Evolutionary conservation across 2,888 invertebrate genomes (phyloP), one percentile per base, ranked within the genome.

Genomic region (Orchesellides sinensis): DNA sequence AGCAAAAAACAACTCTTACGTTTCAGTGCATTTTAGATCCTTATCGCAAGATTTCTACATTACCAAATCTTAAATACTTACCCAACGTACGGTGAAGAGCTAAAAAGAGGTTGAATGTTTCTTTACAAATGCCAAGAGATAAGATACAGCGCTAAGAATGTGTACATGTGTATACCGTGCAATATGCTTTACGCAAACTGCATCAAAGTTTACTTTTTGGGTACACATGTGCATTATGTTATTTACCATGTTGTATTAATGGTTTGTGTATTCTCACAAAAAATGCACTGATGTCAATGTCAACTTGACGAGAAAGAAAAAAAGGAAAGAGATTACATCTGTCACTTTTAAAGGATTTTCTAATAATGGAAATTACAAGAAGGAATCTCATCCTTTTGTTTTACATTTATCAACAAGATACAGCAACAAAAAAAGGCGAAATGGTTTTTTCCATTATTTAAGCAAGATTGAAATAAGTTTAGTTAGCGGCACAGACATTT

Each of bases 281-380:
- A 29, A 78, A 78, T 61, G 61, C 29, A 14, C 35, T 78, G 19
- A 65, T 72, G 72, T 79, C 79, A 79, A 40, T 79, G 79, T 72
- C 70, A 79, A 49, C 65, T 69, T 77, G 77, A 77, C 66, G 66
- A n/a, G 69, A 72, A 35, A 65, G 45, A 45, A 72, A 56, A 23
- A 40, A 29, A 59, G 54, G 69, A 65, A 63, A 65, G 29, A 54
- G 79, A 79, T 79, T 78, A 70, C 78, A 79, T 79, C 79, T 79
- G 79, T 79, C 79, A 72, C 79, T 70, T 45, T 52, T 63, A 70
- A 65, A 79, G 40, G 56, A 47, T 72, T 72, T 52, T 72, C 79
- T 63, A 72, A 79, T 79, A 79, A 79, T 70, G 79, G 79, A 79
- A 79, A 79, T 79, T 79, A 79, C 63, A 54, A 32, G 54, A 29